These are phyloP conservation scores for Molanna angustata DNA, from an alignment of 2,888 invertebrate species.

Conservation along the genomic window DNA sequence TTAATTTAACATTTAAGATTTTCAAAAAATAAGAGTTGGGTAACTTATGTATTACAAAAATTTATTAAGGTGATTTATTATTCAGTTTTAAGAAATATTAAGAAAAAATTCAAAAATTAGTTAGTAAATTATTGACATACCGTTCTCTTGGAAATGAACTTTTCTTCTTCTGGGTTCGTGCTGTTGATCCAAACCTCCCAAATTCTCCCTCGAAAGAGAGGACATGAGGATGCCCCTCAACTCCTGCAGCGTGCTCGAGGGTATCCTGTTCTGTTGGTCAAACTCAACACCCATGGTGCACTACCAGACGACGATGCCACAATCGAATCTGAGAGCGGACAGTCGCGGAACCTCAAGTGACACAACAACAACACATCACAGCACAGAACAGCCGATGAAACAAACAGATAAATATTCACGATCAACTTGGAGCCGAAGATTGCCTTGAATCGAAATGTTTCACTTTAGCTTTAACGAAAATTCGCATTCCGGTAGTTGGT, in stretches of 20 bases:
- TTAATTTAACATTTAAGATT: no score
- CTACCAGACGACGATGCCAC: no score
- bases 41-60: no score
- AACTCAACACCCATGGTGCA: slow-evolving; percentile 21
- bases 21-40: no score
- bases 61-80: no score
- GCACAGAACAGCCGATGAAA: neutral
- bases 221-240: slow-evolving; percentile 56
- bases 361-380: neutral
- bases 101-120: neutral
- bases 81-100: no score
- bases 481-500: no score
- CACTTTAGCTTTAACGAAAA: no score
- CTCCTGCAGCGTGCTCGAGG: slow-evolving; percentile 52
- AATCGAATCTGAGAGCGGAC: neutral
- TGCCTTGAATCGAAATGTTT: no score
- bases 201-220: slow-evolving; percentile 56
- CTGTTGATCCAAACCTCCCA: slow-evolving; percentile 48
- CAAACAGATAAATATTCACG: neutral
- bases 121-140: slow-evolving; percentile 9
- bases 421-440: no score
- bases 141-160: slow-evolving; percentile 40
- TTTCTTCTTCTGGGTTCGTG: slow-evolving; percentile 38
- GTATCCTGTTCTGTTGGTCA: slow-evolving; percentile 42
- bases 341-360: neutral